Conservation (phyloP, 2,797 vertebrate species). For the Scleropages formosus region DNA sequence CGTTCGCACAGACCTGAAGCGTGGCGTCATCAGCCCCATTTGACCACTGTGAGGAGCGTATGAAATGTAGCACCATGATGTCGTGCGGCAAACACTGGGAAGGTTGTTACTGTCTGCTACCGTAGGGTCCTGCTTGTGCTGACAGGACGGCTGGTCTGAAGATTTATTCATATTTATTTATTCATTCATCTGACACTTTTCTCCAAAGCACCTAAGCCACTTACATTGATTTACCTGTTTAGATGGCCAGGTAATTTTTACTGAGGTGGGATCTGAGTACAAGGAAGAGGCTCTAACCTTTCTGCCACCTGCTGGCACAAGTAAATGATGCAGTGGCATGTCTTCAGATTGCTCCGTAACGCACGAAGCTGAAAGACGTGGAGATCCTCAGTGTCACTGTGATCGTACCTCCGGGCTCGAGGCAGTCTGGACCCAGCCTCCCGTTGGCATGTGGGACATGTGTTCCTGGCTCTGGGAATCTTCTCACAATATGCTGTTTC, state of each 20-base stretch:
- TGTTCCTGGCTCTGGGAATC: background rate
- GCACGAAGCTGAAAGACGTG: background rate
- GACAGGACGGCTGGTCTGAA: background rate
- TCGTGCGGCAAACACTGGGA: background rate
- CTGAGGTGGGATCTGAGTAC: too few relatives aligned
- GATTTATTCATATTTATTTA: too few relatives aligned
- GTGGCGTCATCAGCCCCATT: too few relatives aligned
- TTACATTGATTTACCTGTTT: too few relatives aligned
- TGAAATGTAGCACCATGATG: constrained; percentile 42
- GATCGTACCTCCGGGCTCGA: background rate
- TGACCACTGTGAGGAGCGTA: constrained; percentile 38
- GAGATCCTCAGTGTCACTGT: background rate
- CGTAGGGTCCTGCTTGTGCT: constrained; percentile 8
- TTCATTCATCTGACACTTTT: too few relatives aligned
- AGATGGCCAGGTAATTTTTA: too few relatives aligned
- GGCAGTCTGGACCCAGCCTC: background rate
- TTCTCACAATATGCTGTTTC: background rate
- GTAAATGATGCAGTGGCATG: too few relatives aligned
- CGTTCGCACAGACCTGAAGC: too few relatives aligned
- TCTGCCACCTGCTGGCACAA: too few relatives aligned
- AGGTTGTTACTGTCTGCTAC: background rate
- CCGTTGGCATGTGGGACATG: background rate
- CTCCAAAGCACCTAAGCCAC: too few relatives aligned
- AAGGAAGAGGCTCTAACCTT: too few relatives aligned
- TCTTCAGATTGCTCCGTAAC: background rate